A percentile compares a stretch with the other conserved stretches of the same genome.
Evolutionary conservation across 2,888 invertebrate species (phyloP).

Genomic region (Tipula vernalis): DNA sequence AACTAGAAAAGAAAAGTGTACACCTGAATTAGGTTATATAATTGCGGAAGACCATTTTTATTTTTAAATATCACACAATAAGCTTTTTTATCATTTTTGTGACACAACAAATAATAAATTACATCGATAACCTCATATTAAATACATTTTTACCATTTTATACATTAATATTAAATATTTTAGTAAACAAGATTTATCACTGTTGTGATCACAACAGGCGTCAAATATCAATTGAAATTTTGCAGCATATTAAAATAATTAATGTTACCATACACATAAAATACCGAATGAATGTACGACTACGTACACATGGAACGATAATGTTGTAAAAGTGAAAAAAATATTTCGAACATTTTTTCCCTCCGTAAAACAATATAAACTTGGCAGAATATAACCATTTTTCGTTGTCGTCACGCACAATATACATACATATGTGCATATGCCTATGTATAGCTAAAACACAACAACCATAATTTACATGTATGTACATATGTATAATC

Average conservation of each 20-base stretch:
- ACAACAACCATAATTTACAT: background rate
- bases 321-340: background rate
- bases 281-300: background rate
- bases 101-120: background rate
- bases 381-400: background rate
- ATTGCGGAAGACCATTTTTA: background rate
- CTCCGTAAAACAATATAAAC: background rate
- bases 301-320: background rate
- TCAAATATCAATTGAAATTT: background rate
- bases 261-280: background rate
- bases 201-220: constrained; percentile 4
- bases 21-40: background rate
- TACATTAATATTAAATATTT: background rate
- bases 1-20: background rate
- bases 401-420: background rate
- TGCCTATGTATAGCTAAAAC: background rate
- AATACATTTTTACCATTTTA: background rate
- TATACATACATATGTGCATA: background rate
- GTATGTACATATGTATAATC: background rate
- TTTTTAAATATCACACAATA: background rate
- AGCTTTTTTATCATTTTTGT: background rate
- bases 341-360: background rate
- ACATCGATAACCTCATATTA: background rate
- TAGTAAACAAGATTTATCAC: background rate
- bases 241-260: background rate